Conservation (phyloP, 2,888 invertebrate species). For the Lottia gigantea region DNA sequence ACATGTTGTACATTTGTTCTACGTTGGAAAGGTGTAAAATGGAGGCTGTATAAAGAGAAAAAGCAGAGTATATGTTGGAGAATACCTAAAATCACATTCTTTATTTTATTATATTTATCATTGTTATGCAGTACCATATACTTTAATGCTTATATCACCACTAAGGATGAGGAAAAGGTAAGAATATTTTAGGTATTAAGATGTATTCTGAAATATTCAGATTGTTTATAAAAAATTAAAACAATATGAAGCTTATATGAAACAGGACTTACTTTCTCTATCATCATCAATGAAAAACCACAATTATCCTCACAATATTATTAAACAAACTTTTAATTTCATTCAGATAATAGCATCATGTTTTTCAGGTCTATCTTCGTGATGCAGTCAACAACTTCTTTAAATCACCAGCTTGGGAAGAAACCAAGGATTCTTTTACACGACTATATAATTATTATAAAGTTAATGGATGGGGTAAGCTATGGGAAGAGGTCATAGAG, state of each 20-base stretch:
- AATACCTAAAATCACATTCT: slow-evolving; percentile 73
- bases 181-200: neutral
- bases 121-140: slow-evolving; percentile 85
- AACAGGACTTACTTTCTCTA: no score
- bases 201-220: no score
- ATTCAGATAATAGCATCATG: no score
- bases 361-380: slow-evolving; percentile 67
- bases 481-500: slow-evolving; percentile 87
- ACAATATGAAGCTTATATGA: no score
- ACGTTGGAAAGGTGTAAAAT: slow-evolving; percentile 81
- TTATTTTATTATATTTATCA: slow-evolving; percentile 77
- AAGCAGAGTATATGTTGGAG: slow-evolving; percentile 67
- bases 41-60: slow-evolving; percentile 61
- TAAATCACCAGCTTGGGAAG: slow-evolving; percentile 80
- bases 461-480: slow-evolving; percentile 87
- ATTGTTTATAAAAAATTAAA: no score
- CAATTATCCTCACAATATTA: no score
- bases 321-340: no score
- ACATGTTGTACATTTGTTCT: slow-evolving; percentile 46
- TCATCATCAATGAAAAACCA: no score
- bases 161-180: slow-evolving; percentile 81
- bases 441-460: slow-evolving; percentile 83
- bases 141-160: slow-evolving; percentile 75
- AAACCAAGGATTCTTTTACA: slow-evolving; percentile 74
- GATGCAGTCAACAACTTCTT: slow-evolving; percentile 91